Evolutionary conservation across 2,888 invertebrate genomes (phyloP).

Genomic region (Chrysodeixis includens): DNA sequence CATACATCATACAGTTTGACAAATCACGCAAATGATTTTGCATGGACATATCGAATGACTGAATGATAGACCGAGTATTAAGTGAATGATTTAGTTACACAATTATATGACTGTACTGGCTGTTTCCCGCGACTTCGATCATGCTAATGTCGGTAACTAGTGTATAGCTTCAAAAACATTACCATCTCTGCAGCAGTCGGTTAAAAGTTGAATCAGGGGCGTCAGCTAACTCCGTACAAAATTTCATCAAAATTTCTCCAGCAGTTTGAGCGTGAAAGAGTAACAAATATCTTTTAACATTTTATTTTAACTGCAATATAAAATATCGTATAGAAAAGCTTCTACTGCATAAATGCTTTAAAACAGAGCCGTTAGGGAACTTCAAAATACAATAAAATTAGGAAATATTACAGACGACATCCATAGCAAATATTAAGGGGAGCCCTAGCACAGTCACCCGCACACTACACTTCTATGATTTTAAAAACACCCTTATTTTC

Average conservation of each 20-base stretch:
- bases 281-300: background rate
- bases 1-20: conserved; percentile 52
- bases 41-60: conserved; percentile 31
- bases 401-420: conserved; percentile 54
- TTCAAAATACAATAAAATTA: conserved; percentile 53
- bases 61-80: background rate
- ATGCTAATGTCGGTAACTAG: too few species aligned
- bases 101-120: too few species aligned
- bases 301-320: background rate
- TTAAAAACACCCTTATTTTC: background rate
- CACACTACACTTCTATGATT: background rate
- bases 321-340: too few species aligned
- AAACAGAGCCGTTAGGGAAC: conserved; percentile 21
- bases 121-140: too few species aligned
- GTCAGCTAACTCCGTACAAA: too few species aligned
- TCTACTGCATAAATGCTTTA: conserved; percentile 14
- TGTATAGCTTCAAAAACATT: too few species aligned
- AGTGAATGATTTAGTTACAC: background rate
- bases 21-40: conserved; percentile 49
- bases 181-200: too few species aligned
- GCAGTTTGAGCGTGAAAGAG: too few species aligned
- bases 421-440: conserved; percentile 55
- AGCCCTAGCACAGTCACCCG: conserved; percentile 1
- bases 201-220: too few species aligned
- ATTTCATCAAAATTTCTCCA: too few species aligned